Evolutionary conservation across 1,140 invertebrate genomes (phyloP).

Genomic region (Drosophila truncata): DNA sequence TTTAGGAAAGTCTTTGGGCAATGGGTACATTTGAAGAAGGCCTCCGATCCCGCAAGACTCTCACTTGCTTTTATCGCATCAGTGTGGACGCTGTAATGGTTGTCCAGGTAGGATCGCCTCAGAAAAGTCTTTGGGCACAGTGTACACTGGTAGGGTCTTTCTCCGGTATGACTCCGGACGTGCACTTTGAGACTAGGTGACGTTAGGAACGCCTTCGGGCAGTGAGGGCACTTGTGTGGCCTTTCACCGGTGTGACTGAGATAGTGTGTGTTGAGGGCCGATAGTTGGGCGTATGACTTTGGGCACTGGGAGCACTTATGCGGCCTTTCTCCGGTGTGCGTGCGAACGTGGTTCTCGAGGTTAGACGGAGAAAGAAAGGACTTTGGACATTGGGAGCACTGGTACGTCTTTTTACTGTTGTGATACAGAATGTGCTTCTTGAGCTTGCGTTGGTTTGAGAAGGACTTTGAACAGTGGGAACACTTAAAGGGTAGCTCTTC

Average conservation of each 20-base stretch:
- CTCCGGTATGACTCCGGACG: constrained; percentile 2
- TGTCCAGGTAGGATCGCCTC: constrained; percentile 3
- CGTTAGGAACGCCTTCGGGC: constrained; percentile 3
- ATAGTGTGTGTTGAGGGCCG: constrained; percentile 3
- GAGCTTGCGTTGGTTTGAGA: constrained; percentile 2
- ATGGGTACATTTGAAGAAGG: constrained; percentile 4
- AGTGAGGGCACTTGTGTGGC: constrained; percentile 6
- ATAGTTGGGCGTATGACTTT: constrained; percentile 6
- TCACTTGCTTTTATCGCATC: neutral
- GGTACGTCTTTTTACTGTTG: constrained; percentile 11
- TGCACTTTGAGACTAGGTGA: constrained; percentile 8
- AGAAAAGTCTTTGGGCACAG: constrained; percentile 3
- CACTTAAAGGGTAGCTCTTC: neutral
- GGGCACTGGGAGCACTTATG: constrained; percentile 2
- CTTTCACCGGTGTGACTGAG: constrained; percentile 4
- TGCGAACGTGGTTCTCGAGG: constrained; percentile 1
- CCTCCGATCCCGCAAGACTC: neutral
- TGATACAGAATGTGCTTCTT: constrained; percentile 7
- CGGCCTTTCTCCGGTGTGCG: constrained; percentile 13
- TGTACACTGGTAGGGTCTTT: constrained; percentile 6
- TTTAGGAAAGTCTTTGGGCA: constrained; percentile 6
- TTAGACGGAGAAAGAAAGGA: constrained; percentile 8
- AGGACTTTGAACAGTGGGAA: constrained; percentile 4
- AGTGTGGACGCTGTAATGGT: constrained; percentile 2
- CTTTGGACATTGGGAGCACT: constrained; percentile 3